Conservation (phyloP, 2,113 vertebrate genomes). For the Maccullochella peelii region DNA sequence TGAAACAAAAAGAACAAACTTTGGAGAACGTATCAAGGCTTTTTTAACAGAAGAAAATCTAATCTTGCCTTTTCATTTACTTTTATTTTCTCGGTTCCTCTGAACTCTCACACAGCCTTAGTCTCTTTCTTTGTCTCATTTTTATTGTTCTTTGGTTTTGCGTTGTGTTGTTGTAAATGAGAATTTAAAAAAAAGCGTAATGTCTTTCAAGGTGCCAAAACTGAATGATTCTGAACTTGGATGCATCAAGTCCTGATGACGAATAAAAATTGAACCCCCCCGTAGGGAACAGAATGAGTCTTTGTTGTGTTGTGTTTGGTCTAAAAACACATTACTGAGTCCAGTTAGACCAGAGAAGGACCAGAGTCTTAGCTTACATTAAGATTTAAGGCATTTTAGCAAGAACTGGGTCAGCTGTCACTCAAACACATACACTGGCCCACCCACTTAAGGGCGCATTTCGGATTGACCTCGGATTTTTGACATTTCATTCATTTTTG, state of each 20-base stretch:
- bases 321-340: background rate
- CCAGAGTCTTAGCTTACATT: background rate
- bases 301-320: conserved; percentile 51
- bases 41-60: conserved; percentile 61
- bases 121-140: conserved; percentile 66
- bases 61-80: conserved; percentile 64
- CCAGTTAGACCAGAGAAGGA: background rate
- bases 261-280: conserved; percentile 81
- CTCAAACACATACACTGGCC: background rate
- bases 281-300: conserved; percentile 68
- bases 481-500: background rate
- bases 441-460: background rate
- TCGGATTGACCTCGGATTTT: background rate
- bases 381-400: background rate
- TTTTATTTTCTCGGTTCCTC: conserved; percentile 48
- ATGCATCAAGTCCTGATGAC: conserved; percentile 83
- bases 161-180: conserved; percentile 82
- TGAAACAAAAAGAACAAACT: conserved; percentile 63
- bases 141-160: conserved; percentile 72
- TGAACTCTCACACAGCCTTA: conserved; percentile 76
- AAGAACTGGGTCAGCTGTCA: background rate
- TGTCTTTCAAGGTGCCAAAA: conserved; percentile 84
- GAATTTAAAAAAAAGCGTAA: conserved; percentile 71
- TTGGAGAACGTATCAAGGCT: conserved; percentile 65
- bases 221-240: conserved; percentile 83